phyloP scores from a whole-genome alignment of 1,140 invertebrate species.

The Neoseiulus cucumeris region DNA sequence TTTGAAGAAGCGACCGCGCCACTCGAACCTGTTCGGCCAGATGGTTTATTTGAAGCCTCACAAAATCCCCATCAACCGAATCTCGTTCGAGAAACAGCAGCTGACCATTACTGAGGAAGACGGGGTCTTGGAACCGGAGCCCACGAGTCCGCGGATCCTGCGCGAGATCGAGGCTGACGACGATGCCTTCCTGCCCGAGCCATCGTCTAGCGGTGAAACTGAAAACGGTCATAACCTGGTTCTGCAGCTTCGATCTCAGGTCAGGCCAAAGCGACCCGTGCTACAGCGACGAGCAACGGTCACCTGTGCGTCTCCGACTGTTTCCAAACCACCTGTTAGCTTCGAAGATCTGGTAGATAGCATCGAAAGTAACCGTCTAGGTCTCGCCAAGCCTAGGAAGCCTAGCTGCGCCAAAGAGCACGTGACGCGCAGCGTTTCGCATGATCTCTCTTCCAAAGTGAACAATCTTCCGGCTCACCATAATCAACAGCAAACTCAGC shows the following conservation, averaged over 20 bases:
- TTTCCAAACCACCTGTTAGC: slow-evolving; percentile 39
- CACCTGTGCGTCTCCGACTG: slow-evolving; percentile 53
- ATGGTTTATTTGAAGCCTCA: slow-evolving; percentile 28
- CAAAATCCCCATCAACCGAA: slow-evolving; percentile 4
- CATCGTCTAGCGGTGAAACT: slow-evolving; percentile 7
- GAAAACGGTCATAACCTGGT: background rate
- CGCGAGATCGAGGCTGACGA: slow-evolving; percentile 22
- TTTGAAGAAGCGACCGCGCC: slow-evolving; percentile 58
- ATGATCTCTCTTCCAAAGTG: background rate
- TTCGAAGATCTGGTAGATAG: slow-evolving; percentile 34
- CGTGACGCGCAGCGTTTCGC: background rate
- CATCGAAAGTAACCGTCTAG: background rate
- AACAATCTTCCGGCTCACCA: too few species aligned
- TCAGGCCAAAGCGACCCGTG: background rate
- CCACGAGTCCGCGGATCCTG: slow-evolving; percentile 8
- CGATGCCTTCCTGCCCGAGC: slow-evolving; percentile 23
- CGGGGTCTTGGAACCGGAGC: slow-evolving; percentile 8
- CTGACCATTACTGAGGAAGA: slow-evolving; percentile 2
- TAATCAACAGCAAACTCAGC: too few species aligned
- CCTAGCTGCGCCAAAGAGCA: background rate
- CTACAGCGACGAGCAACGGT: slow-evolving; percentile 59
- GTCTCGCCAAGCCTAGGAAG: background rate
- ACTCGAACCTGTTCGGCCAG: slow-evolving; percentile 59
- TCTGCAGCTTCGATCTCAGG: background rate
- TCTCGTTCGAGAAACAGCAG: slow-evolving; percentile 6